Evolutionary conservation across 2,888 invertebrate species (phyloP).

Genomic region (Digitonthophagus gazella): DNA sequence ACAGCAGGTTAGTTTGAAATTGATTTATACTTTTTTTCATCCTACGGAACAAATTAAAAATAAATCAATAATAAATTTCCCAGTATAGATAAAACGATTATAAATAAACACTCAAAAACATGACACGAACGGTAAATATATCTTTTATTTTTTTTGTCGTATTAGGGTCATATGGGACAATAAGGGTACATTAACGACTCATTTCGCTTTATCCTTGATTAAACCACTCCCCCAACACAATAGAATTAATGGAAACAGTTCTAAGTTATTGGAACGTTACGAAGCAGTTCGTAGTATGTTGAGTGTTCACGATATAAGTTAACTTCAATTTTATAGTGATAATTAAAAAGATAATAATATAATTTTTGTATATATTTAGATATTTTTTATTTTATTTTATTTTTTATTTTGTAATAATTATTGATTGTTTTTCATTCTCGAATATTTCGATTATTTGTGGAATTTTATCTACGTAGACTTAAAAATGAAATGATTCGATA

Average conservation of each 20-base stretch:
- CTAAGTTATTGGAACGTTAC: constrained; percentile 26
- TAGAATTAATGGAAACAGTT: constrained; percentile 26
- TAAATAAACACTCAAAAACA: not conserved
- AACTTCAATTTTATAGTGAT: no score
- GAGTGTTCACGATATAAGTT: constrained; percentile 34
- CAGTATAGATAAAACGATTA: not conserved
- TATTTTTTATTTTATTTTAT: no score
- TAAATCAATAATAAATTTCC: not conserved
- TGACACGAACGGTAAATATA: not conserved
- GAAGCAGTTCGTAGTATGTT: constrained; percentile 27
- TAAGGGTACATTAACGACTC: constrained; percentile 21
- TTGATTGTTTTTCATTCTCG: no score
- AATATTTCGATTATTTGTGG: no score
- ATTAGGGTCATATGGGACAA: not conserved
- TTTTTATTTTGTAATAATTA: no score
- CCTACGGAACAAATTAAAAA: not conserved
- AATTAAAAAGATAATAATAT: no score
- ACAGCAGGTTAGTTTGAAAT: no score
- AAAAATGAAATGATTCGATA: no score
- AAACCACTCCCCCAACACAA: constrained; percentile 27
- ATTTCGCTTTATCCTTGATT: constrained; percentile 25
- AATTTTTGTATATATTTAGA: no score
- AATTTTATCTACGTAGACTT: no score
- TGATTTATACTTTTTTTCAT: no score
- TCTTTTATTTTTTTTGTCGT: not conserved